A percentile compares a stretch with the other conserved stretches of the same genome.
These are phyloP conservation scores for Petaurus breviceps DNA, from an alignment of 2,113 vertebrate genomes.

Conservation along the genomic window DNA sequence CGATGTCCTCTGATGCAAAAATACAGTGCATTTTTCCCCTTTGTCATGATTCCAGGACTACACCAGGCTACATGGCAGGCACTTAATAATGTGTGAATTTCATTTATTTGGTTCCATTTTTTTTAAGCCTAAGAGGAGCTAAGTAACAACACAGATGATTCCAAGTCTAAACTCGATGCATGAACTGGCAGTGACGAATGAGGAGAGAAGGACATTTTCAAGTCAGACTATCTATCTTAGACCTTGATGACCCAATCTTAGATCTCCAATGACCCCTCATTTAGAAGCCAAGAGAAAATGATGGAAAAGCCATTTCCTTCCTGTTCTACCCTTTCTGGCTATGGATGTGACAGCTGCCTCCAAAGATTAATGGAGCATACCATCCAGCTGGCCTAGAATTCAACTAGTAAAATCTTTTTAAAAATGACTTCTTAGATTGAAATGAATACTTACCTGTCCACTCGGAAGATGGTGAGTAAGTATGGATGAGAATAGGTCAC, in stretches of 20 bases:
- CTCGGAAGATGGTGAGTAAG: not conserved
- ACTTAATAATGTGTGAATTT: not conserved
- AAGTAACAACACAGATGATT: not conserved
- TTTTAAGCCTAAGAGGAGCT: not conserved
- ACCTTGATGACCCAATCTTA: slow-evolving; percentile 22
- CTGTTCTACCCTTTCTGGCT: not conserved
- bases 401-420: slow-evolving; percentile 48
- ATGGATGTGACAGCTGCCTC: slow-evolving; percentile 9
- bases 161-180: not conserved
- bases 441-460: slow-evolving; percentile 26
- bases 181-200: slow-evolving; percentile 11
- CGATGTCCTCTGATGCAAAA: not conserved
- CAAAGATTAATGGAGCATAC: slow-evolving; percentile 55
- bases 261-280: slow-evolving; percentile 25
- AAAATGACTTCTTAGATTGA: slow-evolving; percentile 45
- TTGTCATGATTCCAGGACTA: not conserved
- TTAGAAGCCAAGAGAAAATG: slow-evolving; percentile 28
- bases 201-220: not conserved
- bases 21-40: not conserved
- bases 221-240: not conserved
- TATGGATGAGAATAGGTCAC: not conserved
- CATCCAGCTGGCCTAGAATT: slow-evolving; percentile 56
- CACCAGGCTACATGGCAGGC: not conserved
- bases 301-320: slow-evolving; percentile 34
- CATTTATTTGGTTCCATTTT: not conserved